phyloP scores from a whole-genome alignment of 2,888 invertebrate species.

The Phaonia tiefii region DNA sequence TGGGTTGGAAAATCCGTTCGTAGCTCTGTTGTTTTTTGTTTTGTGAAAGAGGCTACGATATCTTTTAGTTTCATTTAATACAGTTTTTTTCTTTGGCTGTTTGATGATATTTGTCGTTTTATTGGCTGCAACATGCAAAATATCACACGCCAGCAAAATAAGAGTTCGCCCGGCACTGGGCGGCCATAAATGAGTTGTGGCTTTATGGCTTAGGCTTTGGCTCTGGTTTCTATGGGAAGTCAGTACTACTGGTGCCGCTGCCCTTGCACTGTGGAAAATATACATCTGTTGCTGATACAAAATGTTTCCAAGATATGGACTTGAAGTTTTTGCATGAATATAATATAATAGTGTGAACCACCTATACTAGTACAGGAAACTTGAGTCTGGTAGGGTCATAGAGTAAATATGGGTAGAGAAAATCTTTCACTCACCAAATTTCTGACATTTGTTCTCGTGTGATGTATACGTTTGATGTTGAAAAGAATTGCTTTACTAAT shows the following conservation, averaged over 20 bases:
- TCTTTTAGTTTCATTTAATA: constrained; percentile 2
- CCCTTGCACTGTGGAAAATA: constrained; percentile 4
- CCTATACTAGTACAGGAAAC: no score
- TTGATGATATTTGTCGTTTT: constrained; percentile 26
- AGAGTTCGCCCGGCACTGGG: background rate
- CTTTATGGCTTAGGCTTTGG: background rate
- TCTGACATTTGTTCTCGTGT: no score
- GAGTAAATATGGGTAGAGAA: no score
- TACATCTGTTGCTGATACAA: no score
- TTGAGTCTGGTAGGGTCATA: no score
- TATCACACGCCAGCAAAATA: constrained; percentile 31
- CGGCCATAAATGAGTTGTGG: background rate
- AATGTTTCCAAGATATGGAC: no score
- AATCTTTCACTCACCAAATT: no score
- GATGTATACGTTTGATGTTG: no score
- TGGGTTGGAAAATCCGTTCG: no score
- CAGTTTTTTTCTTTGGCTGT: background rate
- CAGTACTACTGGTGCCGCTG: background rate
- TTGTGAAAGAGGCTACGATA: background rate
- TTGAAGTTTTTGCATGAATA: no score
- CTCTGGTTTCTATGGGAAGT: background rate
- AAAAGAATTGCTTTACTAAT: no score
- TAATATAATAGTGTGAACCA: no score
- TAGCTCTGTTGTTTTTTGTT: background rate
- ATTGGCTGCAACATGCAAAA: constrained; percentile 31